Percentiles rank a stretch among this genome's conserved stretches.
Evolutionary conservation across 2,113 vertebrate genomes (phyloP).

Genomic region (Odobenus rosmarus): DNA sequence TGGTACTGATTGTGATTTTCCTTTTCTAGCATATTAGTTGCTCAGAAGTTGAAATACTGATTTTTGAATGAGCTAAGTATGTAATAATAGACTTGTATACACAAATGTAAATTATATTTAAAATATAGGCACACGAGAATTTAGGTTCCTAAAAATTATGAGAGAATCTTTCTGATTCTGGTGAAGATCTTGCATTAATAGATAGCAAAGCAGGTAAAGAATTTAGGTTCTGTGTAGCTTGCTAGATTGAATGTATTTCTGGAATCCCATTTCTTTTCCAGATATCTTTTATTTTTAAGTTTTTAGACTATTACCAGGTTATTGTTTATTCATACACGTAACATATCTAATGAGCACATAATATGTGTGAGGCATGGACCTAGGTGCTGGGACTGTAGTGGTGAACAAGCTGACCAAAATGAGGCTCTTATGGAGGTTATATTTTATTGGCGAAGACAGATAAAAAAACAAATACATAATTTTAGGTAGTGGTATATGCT

Average conservation of each 20-base stretch:
- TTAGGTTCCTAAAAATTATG: background rate
- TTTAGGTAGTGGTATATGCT: background rate
- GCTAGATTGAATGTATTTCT: background rate
- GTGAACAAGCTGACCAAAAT: background rate
- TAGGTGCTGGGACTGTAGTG: background rate
- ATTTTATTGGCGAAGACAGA: background rate
- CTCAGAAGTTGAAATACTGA: background rate
- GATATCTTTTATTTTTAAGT: background rate
- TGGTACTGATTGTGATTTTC: background rate
- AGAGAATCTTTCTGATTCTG: background rate
- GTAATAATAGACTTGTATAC: background rate
- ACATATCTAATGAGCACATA: background rate
- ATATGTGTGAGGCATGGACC: background rate
- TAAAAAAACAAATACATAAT: background rate
- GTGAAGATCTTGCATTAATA: background rate
- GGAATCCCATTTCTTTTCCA: background rate
- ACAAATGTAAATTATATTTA: background rate
- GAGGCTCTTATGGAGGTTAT: background rate
- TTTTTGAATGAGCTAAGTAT: background rate
- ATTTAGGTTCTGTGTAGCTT: background rate
- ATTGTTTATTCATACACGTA: background rate
- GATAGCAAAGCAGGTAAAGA: background rate
- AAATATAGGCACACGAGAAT: background rate
- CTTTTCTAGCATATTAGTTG: background rate
- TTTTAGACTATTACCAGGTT: constrained; percentile 3